These are phyloP conservation scores for Helicoverpa armigera DNA, from an alignment of 1,140 invertebrate species.

Conservation along the genomic window DNA sequence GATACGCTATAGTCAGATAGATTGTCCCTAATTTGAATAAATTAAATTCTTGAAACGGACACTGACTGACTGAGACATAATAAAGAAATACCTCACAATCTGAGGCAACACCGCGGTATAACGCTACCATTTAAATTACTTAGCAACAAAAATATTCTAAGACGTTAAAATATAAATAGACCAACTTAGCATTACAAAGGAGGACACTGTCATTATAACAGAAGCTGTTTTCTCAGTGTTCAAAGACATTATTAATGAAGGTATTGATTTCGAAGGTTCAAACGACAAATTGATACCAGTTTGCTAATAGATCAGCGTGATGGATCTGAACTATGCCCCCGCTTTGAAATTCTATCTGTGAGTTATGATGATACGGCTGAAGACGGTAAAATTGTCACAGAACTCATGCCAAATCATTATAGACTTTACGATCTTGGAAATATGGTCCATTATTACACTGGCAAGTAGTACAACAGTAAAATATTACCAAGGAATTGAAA, in stretches of 20 bases:
- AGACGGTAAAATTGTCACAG: slow-evolving; percentile 6
- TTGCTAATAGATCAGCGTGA: slow-evolving; percentile 8
- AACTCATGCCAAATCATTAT: not conserved
- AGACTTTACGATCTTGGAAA: not conserved
- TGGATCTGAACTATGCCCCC: slow-evolving; percentile 8
- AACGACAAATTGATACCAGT: slow-evolving; percentile 39
- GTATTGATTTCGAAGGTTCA: slow-evolving; percentile 43
- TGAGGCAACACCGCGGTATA: no score
- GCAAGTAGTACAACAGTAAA: no score
- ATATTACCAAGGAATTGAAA: no score
- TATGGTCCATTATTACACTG: no score
- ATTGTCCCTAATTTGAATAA: no score
- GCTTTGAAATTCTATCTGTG: slow-evolving; percentile 28
- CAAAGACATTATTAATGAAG: slow-evolving; percentile 44
- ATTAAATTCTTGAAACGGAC: no score
- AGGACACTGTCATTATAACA: not conserved
- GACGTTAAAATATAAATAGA: slow-evolving; percentile 37
- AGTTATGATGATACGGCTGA: slow-evolving; percentile 11
- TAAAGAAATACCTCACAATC: no score
- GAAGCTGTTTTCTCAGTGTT: slow-evolving; percentile 33
- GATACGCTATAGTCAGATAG: no score
- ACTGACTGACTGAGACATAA: no score
- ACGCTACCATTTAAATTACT: not conserved
- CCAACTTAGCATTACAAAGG: slow-evolving; percentile 42
- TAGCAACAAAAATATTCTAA: not conserved